These are phyloP conservation scores for Sander vitreus DNA, from an alignment of 2,113 vertebrate genomes.

Conservation along the genomic window DNA sequence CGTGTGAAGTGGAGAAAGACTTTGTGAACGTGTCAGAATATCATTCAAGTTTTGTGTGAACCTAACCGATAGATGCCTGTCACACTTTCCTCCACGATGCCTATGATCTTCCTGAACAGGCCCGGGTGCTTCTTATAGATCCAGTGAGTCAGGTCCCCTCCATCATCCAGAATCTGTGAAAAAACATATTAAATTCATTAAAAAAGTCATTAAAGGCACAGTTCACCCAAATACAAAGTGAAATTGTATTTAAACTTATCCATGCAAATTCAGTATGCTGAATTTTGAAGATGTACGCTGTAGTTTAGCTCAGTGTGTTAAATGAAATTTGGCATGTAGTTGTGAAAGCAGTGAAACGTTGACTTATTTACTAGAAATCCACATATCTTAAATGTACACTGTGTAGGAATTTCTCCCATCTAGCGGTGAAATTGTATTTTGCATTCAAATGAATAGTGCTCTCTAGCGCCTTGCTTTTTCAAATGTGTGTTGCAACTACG, in stretches of 20 bases:
- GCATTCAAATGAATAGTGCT: no score
- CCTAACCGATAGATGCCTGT: conserved; percentile 93
- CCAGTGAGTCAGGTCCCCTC: conserved; percentile 96
- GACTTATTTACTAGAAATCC: neutral
- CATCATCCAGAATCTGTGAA: conserved; percentile 93
- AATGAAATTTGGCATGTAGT: neutral
- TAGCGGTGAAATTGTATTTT: no score
- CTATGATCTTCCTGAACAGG: conserved; percentile 94
- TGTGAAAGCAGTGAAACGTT: neutral
- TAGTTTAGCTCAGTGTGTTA: neutral
- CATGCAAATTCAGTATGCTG: neutral
- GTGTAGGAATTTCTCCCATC: no score
- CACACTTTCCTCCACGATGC: conserved; percentile 97
- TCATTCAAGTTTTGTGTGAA: neutral
- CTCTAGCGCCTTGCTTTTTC: no score
- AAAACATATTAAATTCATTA: neutral
- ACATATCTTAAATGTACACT: neutral
- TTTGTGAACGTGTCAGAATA: neutral
- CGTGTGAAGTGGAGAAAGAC: neutral
- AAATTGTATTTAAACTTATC: neutral
- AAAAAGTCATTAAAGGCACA: neutral
- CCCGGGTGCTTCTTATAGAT: conserved; percentile 96
- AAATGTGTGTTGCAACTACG: no score
- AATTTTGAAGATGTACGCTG: neutral
- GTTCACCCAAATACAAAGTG: neutral